Percentiles rank a stretch among this genome's conserved stretches.
Conservation (phyloP, 1,140 invertebrate species). For the Hyphantria cunea region DNA sequence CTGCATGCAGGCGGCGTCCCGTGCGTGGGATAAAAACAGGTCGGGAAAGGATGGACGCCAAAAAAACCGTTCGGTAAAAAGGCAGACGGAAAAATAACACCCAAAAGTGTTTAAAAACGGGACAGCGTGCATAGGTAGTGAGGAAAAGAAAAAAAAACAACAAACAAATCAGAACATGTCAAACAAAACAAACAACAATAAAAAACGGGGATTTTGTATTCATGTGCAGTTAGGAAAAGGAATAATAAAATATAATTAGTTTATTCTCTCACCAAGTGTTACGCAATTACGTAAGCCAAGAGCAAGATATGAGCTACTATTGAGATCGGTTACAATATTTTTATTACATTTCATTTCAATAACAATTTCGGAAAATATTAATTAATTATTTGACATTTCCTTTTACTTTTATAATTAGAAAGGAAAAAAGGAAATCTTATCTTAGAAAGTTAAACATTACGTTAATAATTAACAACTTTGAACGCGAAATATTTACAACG, state of each 20-base stretch:
- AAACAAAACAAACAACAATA: slow-evolving; percentile 70
- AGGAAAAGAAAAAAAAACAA: slow-evolving; percentile 78
- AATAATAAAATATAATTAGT: slow-evolving; percentile 75
- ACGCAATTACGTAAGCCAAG: slow-evolving; percentile 56
- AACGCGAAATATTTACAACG: too few relatives aligned
- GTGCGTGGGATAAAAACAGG: slow-evolving; percentile 64
- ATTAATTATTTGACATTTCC: too few relatives aligned
- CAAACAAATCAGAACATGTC: slow-evolving; percentile 78
- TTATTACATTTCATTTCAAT: too few relatives aligned
- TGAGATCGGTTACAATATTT: background rate
- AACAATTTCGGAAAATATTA: too few relatives aligned
- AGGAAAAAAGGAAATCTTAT: too few relatives aligned
- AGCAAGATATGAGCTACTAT: slow-evolving; percentile 40
- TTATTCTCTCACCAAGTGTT: slow-evolving; percentile 70
- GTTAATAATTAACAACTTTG: too few relatives aligned
- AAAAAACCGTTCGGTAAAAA: slow-evolving; percentile 73
- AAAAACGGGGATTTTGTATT: slow-evolving; percentile 55
- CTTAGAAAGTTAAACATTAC: too few relatives aligned
- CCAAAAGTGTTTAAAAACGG: slow-evolving; percentile 65
- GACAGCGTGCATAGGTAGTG: slow-evolving; percentile 74
- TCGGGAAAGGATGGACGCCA: slow-evolving; percentile 57
- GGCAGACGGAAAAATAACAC: slow-evolving; percentile 68
- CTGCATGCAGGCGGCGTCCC: slow-evolving; percentile 87
- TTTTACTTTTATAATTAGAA: too few relatives aligned
- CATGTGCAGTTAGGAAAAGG: slow-evolving; percentile 75